Conservation (phyloP, 2,113 vertebrate genomes). For the Asarcornis scutulata region DNA sequence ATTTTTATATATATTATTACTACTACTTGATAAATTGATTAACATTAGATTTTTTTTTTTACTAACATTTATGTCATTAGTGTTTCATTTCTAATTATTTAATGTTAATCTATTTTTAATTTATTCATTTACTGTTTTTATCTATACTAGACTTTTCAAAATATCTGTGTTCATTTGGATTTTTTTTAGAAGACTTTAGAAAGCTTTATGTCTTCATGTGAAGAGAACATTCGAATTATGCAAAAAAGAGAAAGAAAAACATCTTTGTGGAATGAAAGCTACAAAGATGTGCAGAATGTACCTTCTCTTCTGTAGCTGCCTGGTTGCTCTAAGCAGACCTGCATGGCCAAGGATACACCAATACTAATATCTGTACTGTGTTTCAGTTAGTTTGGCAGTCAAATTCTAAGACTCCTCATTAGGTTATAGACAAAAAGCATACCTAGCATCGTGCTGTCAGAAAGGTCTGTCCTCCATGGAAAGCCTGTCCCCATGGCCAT, state of each 20-base stretch:
- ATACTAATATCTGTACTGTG: background rate
- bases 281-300: fast-evolving
- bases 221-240: background rate
- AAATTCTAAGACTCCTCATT: background rate
- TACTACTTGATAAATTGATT: background rate
- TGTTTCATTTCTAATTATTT: background rate
- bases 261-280: background rate
- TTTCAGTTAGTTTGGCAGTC: background rate
- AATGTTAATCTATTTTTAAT: background rate
- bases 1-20: background rate
- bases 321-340: background rate
- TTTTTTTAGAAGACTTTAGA: background rate
- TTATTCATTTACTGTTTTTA: background rate
- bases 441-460: background rate
- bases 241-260: background rate
- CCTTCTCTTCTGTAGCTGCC: background rate
- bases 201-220: background rate
- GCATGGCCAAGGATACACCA: background rate
- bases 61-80: background rate
- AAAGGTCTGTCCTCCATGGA: background rate
- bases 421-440: background rate
- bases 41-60: background rate
- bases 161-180: background rate
- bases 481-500: background rate
- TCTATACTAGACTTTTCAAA: background rate